A percentile compares a stretch with the other conserved stretches of the same genome.
phyloP scores from a whole-genome alignment of 1,140 invertebrate species.

The Dryas iulia region DNA sequence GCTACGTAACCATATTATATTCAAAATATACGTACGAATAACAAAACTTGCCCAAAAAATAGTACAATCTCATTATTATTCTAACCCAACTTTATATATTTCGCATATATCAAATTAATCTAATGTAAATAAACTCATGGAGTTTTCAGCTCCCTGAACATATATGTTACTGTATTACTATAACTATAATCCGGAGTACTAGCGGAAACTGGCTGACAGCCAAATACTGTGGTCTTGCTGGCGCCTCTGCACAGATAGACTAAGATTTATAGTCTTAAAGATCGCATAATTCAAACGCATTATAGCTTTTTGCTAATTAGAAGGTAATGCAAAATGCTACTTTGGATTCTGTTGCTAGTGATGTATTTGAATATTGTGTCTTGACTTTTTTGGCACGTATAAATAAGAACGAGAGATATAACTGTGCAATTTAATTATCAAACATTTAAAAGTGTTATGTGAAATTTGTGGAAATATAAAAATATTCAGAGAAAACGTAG shows the following conservation, averaged over 20 bases:
- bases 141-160: neutral
- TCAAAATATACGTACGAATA: too few relatives aligned
- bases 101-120: neutral
- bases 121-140: neutral
- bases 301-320: neutral
- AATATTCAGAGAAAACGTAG: too few relatives aligned
- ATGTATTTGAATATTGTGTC: neutral
- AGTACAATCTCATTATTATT: too few relatives aligned
- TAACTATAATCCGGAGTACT: too few relatives aligned
- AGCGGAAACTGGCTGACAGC: neutral
- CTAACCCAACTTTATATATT: neutral
- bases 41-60: too few relatives aligned
- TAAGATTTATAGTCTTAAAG: neutral
- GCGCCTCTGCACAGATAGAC: neutral
- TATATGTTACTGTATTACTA: neutral
- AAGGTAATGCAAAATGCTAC: neutral
- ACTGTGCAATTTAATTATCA: too few relatives aligned
- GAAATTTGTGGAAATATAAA: too few relatives aligned
- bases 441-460: too few relatives aligned
- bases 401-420: too few relatives aligned
- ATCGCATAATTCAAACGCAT: neutral
- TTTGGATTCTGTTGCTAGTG: neutral
- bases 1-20: too few relatives aligned
- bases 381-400: too few relatives aligned
- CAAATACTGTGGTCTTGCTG: neutral